A percentile compares a stretch with the other conserved stretches of the same genome.
These are phyloP conservation scores for Eristalis pertinax DNA, from an alignment of 2,888 invertebrate genomes.

Conservation along the genomic window DNA sequence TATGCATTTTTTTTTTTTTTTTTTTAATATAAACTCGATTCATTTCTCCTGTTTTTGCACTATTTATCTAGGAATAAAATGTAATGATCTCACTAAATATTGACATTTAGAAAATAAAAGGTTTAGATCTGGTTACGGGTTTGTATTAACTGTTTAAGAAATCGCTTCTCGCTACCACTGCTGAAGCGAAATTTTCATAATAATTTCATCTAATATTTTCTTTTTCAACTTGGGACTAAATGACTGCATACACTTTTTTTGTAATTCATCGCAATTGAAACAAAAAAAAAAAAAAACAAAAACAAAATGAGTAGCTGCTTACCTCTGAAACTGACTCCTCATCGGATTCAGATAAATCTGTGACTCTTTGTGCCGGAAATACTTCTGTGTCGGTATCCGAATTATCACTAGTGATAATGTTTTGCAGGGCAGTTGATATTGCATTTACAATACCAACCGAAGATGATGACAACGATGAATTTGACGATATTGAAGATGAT, in stretches of 20 bases:
- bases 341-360: slow-evolving; percentile 97
- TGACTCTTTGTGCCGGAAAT: slow-evolving; percentile 91
- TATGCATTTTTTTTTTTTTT: no score
- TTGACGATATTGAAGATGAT: slow-evolving; percentile 79
- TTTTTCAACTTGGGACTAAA: not conserved
- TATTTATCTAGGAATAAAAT: not conserved
- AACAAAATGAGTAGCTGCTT: slow-evolving; percentile 81
- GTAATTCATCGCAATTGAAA: not conserved
- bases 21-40: not conserved
- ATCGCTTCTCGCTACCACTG: not conserved
- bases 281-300: not conserved
- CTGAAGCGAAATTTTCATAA: not conserved
- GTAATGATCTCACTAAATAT: not conserved
- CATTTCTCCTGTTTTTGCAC: not conserved
- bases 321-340: slow-evolving; percentile 98
- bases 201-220: not conserved
- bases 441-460: slow-evolving; percentile 79
- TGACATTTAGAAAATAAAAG: not conserved
- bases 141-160: not conserved
- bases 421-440: slow-evolving; percentile 79
- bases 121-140: no score
- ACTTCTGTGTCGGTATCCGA: slow-evolving; percentile 93
- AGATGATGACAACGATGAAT: slow-evolving; percentile 78
- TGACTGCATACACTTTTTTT: not conserved
- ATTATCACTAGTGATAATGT: slow-evolving; percentile 88